Evolutionary conservation across 2,888 invertebrate genomes (phyloP).

Genomic region (Eurytoma californica): DNA sequence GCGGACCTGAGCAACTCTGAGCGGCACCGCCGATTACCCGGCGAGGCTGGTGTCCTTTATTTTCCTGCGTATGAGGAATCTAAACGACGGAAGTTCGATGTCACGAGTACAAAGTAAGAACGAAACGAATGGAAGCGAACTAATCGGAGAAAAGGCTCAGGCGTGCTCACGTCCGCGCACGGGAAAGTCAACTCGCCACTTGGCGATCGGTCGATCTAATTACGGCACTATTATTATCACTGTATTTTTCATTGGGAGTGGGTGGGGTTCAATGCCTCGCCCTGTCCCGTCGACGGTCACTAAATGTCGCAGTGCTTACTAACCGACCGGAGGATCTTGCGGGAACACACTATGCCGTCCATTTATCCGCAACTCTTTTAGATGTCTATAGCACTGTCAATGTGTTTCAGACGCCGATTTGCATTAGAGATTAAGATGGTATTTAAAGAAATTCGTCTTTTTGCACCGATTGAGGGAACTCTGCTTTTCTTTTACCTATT

Average conservation of each 20-base stretch:
- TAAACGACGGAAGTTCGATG: neutral
- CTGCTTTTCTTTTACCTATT: neutral
- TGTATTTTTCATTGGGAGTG: slow-evolving; percentile 38
- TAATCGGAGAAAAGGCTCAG: slow-evolving; percentile 31
- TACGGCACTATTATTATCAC: slow-evolving; percentile 47
- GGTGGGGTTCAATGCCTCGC: slow-evolving; percentile 28
- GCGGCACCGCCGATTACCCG: neutral
- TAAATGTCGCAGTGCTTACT: slow-evolving; percentile 57
- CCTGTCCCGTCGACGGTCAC: slow-evolving; percentile 49
- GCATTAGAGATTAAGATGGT: slow-evolving; percentile 49
- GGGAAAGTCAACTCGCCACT: slow-evolving; percentile 54
- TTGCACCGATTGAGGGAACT: slow-evolving; percentile 26
- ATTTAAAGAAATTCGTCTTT: slow-evolving; percentile 26
- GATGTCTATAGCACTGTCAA: slow-evolving; percentile 54
- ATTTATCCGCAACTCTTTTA: slow-evolving; percentile 66
- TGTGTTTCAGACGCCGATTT: slow-evolving; percentile 47
- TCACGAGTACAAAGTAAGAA: neutral
- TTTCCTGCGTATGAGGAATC: too few relatives aligned
- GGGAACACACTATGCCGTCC: slow-evolving; percentile 74
- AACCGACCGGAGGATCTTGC: slow-evolving; percentile 72
- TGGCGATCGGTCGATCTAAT: slow-evolving; percentile 55
- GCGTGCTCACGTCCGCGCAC: slow-evolving; percentile 42
- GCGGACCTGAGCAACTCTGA: slow-evolving; percentile 49
- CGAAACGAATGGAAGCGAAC: neutral
- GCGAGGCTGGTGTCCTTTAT: too few relatives aligned